Percentiles rank a stretch among this genome's conserved stretches.
Conservation (phyloP, 2,888 invertebrate species). For the Chloroclystis v-ata region DNA sequence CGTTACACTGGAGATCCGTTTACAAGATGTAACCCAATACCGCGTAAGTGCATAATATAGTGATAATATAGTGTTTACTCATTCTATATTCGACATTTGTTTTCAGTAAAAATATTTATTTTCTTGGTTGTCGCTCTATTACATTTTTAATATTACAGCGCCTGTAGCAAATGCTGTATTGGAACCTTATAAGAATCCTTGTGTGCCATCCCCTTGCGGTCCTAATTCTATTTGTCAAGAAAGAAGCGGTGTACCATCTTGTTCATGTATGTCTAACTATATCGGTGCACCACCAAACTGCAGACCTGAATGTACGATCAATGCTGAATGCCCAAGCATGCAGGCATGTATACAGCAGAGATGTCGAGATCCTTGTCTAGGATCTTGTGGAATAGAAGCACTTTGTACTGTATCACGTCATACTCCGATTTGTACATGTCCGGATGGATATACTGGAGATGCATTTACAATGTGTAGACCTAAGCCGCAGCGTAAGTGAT, state of each 20-base stretch:
- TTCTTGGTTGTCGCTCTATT: background rate
- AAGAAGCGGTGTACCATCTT: conserved; percentile 78
- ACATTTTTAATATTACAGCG: conserved; percentile 42
- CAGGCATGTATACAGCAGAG: conserved; percentile 84
- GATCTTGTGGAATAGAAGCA: conserved; percentile 82
- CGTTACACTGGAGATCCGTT: conserved; percentile 84
- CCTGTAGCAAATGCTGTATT: conserved; percentile 65
- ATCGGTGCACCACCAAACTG: conserved; percentile 82
- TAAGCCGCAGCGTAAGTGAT: conserved; percentile 59
- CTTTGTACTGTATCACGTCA: conserved; percentile 83
- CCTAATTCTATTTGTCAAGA: conserved; percentile 82
- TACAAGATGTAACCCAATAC: conserved; percentile 75
- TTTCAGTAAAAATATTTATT: too few species aligned
- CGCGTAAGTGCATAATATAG: conserved; percentile 60
- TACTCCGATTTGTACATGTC: conserved; percentile 85
- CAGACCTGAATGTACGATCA: conserved; percentile 84
- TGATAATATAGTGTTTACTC: too few species aligned
- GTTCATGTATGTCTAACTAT: conserved; percentile 80
- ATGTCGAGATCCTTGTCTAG: conserved; percentile 85
- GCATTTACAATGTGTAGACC: conserved; percentile 77
- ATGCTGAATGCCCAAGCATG: conserved; percentile 82
- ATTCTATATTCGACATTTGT: too few species aligned
- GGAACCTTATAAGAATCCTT: conserved; percentile 74
- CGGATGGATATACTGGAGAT: conserved; percentile 82
- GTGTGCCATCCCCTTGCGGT: conserved; percentile 83